Conservation (phyloP, 2,797 vertebrate species). For the Enteromius viviparus region DNA sequence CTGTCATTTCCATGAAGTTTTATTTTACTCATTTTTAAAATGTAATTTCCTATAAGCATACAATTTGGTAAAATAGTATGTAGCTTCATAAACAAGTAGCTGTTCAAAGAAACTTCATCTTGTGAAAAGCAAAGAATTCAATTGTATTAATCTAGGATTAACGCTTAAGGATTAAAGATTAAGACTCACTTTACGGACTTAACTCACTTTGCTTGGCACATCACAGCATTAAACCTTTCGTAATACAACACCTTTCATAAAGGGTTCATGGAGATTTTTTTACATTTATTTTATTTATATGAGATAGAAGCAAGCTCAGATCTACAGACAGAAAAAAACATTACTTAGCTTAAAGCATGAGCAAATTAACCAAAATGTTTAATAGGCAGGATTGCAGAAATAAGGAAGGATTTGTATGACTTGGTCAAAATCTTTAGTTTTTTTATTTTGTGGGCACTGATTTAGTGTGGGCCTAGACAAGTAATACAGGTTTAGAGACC, state of each 20-base stretch:
- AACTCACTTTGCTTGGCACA: neutral
- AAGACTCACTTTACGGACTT: neutral
- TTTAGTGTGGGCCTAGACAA: neutral
- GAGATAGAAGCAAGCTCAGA: neutral
- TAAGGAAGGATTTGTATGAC: neutral
- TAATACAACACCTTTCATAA: neutral
- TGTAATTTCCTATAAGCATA: no score
- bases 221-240: neutral
- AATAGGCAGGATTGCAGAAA: neutral
- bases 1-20: neutral
- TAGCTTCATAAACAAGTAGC: neutral
- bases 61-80: neutral
- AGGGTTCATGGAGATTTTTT: neutral
- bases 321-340: neutral
- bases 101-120: constrained; percentile 9
- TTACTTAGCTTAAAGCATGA: neutral
- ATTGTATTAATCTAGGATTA: constrained; percentile 39
- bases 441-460: neutral
- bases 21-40: neutral
- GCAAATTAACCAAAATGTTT: neutral
- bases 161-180: neutral
- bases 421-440: neutral
- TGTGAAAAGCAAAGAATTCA: constrained; percentile 1
- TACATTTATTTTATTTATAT: neutral
- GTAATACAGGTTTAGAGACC: neutral